Conservation (phyloP, 2,797 vertebrate genomes). For the Dipus sagitta region DNA sequence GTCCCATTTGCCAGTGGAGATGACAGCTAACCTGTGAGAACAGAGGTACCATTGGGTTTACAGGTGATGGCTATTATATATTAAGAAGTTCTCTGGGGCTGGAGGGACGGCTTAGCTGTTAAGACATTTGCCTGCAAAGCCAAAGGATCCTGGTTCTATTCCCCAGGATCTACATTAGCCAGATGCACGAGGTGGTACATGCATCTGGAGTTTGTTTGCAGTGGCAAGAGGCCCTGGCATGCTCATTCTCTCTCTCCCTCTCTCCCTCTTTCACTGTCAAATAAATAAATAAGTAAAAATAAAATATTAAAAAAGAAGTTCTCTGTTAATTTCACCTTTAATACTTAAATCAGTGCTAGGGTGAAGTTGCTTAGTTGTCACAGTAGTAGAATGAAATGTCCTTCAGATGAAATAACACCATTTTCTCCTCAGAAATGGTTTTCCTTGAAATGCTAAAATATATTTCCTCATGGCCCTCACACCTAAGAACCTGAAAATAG, state of each 20-base stretch:
- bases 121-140: no score
- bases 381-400: slow-evolving; percentile 12
- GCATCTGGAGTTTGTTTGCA: no score
- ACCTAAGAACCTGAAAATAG: neutral
- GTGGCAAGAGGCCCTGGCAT: no score
- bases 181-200: no score
- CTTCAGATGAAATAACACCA: slow-evolving; percentile 34
- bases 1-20: neutral
- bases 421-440: neutral
- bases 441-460: slow-evolving; percentile 8
- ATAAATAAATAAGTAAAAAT: no score
- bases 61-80: neutral
- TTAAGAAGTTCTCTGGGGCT: neutral
- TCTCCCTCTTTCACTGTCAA: no score
- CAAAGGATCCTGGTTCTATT: no score
- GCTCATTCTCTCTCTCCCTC: no score
- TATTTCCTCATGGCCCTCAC: neutral
- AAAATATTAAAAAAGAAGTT: no score
- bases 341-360: neutral
- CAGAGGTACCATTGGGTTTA: neutral
- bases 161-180: no score
- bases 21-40: neutral
- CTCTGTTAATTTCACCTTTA: slow-evolving; percentile 39
- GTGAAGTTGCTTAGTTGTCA: neutral
- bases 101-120: no score